These are phyloP conservation scores for Halictus quadricinctus DNA, from an alignment of 2,888 invertebrate species.

Conservation along the genomic window DNA sequence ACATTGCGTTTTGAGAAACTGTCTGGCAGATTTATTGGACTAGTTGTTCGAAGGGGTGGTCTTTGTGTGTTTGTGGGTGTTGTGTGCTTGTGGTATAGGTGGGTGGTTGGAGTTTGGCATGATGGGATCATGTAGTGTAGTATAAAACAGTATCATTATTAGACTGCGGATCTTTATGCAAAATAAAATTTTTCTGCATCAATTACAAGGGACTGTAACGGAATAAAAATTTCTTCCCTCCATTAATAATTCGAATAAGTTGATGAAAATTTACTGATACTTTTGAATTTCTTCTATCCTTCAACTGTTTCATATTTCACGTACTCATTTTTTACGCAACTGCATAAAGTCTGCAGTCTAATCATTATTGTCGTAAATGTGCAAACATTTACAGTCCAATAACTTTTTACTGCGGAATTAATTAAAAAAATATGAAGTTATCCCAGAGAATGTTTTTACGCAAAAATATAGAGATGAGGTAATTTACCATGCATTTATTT, in stretches of 20 bases:
- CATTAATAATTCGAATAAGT: neutral
- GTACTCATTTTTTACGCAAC: neutral
- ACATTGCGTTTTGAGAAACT: neutral
- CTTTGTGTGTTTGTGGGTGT: neutral
- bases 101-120: too few species aligned
- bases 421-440: neutral
- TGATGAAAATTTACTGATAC: neutral
- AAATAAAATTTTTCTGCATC: too few species aligned
- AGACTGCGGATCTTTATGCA: too few species aligned
- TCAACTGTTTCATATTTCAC: neutral
- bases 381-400: neutral
- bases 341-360: neutral
- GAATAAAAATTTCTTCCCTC: neutral
- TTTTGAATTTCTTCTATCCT: neutral
- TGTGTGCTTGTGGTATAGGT: too few species aligned
- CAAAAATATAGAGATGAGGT: neutral
- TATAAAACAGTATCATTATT: neutral
- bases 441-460: neutral
- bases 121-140: neutral
- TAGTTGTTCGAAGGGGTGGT: neutral
- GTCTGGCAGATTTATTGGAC: neutral
- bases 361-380: neutral
- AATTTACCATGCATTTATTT: neutral
- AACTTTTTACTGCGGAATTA: neutral
- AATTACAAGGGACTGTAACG: neutral